Evolutionary conservation across 2,113 vertebrate genomes (phyloP).

Genomic region (Callaeas wilsoni): DNA sequence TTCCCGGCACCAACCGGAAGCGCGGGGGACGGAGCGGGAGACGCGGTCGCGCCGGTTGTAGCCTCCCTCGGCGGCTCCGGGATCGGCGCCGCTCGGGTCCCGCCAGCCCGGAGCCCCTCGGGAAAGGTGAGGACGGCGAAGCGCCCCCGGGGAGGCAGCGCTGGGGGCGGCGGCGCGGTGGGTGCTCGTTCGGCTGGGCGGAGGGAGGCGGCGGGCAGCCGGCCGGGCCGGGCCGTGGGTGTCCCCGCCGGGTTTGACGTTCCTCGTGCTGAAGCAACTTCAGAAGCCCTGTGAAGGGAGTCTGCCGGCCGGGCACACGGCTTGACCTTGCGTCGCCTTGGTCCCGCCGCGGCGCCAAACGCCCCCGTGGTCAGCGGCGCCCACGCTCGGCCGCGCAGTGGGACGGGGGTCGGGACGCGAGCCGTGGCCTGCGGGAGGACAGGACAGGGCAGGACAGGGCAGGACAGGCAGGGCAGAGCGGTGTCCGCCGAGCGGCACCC

Average conservation of each 20-base stretch:
- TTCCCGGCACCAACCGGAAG: too few relatives aligned
- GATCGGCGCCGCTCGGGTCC: not conserved
- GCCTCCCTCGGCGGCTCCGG: constrained; percentile 7
- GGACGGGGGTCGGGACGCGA: not conserved
- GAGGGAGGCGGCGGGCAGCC: not conserved
- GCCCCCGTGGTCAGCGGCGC: not conserved
- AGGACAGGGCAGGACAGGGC: not conserved
- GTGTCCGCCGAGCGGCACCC: not conserved
- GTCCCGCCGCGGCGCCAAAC: not conserved
- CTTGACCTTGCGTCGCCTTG: not conserved
- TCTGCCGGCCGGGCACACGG: not conserved
- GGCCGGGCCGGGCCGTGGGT: not conserved
- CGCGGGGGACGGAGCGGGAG: too few relatives aligned
- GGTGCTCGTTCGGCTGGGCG: not conserved
- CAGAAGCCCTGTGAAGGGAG: not conserved
- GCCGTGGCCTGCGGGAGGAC: not conserved
- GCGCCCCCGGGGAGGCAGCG: not conserved
- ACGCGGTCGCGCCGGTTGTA: not conserved
- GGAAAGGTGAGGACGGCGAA: not conserved
- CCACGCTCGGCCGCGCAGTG: not conserved
- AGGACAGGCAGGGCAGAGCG: not conserved
- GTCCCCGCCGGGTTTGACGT: not conserved
- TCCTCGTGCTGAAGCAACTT: not conserved
- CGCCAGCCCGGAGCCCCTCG: constrained; percentile 9
- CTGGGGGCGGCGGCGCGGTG: not conserved